Percentiles rank a stretch among this genome's conserved stretches.
These are phyloP conservation scores for Epirrhoe alternata DNA, from an alignment of 2,888 invertebrate species.

Conservation along the genomic window DNA sequence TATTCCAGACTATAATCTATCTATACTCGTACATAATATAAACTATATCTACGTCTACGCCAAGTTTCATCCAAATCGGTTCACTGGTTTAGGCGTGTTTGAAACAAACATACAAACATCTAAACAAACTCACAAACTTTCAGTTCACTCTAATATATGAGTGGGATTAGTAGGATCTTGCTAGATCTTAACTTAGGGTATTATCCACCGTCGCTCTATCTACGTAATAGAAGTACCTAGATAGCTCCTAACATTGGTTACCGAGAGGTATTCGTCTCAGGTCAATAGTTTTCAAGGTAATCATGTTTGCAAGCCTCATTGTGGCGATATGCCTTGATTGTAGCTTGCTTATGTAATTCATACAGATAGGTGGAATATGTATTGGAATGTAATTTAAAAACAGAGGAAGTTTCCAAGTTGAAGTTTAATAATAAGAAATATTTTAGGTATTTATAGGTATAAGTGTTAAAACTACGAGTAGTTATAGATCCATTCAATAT, in stretches of 20 bases:
- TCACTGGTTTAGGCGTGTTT: too few species aligned
- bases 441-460: too few species aligned
- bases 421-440: background rate
- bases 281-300: conserved; percentile 73
- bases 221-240: background rate
- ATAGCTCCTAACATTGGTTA: conserved; percentile 12
- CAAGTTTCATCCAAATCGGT: too few species aligned
- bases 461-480: too few species aligned
- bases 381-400: background rate
- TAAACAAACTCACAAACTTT: too few species aligned
- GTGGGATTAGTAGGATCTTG: background rate
- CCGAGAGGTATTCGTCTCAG: conserved; percentile 33
- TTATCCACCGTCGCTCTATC: background rate
- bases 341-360: conserved; percentile 29
- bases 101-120: too few species aligned
- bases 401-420: background rate
- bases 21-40: too few species aligned
- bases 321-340: conserved; percentile 43
- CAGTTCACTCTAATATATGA: too few species aligned
- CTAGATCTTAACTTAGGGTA: background rate
- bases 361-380: background rate
- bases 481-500: too few species aligned
- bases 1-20: too few species aligned
- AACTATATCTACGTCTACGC: too few species aligned
- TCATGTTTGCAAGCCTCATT: conserved; percentile 61